Conservation (phyloP, 2,797 vertebrate genomes). For the Kryptopterus vitreolus region DNA sequence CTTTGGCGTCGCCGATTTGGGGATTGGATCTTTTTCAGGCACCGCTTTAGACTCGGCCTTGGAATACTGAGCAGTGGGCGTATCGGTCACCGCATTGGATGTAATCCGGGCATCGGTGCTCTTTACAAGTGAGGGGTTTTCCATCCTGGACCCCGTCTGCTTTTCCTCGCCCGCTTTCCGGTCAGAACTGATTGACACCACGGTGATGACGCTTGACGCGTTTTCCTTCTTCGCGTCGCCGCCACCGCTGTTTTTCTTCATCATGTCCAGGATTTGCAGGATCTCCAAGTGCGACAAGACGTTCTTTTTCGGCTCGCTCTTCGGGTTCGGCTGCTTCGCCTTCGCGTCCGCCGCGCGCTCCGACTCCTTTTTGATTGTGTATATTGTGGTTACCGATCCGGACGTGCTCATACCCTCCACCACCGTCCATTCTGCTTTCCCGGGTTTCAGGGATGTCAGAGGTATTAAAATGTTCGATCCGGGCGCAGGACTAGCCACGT, state of each 20-base stretch:
- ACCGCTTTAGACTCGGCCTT: slow-evolving; percentile 14
- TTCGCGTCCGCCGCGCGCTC: background rate
- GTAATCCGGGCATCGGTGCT: background rate
- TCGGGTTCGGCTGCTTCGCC: background rate
- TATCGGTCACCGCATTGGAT: background rate
- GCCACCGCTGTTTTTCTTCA: background rate
- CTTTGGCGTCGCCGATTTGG: background rate
- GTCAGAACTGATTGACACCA: background rate
- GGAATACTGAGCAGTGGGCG: background rate
- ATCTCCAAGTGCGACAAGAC: slow-evolving; percentile 9
- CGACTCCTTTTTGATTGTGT: background rate
- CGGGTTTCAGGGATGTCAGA: slow-evolving; percentile 30
- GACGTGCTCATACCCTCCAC: slow-evolving; percentile 6
- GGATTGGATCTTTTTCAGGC: background rate
- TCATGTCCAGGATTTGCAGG: background rate
- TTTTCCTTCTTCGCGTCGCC: background rate
- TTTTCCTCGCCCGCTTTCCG: slow-evolving; percentile 12
- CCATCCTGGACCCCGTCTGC: background rate
- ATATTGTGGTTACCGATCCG: background rate
- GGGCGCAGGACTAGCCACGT: background rate
- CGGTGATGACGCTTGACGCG: too few species aligned
- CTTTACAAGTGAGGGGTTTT: background rate
- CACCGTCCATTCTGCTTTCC: slow-evolving; percentile 35
- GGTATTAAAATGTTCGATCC: slow-evolving; percentile 39
- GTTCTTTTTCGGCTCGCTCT: slow-evolving; percentile 6